Evolutionary conservation across 2,113 vertebrate species (phyloP), one percentile per base, ranked within the genome.

Genomic region (Lepus timidus): DNA sequence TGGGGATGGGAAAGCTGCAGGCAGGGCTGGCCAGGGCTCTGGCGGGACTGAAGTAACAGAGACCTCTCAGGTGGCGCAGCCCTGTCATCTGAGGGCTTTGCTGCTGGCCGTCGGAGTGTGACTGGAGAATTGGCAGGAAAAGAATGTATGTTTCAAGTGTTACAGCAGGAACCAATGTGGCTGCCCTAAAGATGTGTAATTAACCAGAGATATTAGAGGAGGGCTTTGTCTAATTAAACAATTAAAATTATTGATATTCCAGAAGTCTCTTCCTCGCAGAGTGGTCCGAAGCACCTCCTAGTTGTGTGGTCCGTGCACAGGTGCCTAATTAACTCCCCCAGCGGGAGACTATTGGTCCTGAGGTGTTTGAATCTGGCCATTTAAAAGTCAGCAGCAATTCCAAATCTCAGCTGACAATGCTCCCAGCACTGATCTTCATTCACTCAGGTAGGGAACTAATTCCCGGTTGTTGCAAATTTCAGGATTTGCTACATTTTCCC

Each of bases 401-500:
- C 79, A 19, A 93, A 82, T 61, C 68, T 62, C 49, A 74, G 55
- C 58, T 1, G 4, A 20, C 22, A 19, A 0, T 67, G 20, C 33
- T 44, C 76, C n/a, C 74, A 44, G 75, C 62, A 31, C 20, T 1
- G 70, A 52, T 65, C 67, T 90, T 67, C 55, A 58, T 90, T 67
- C 55, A 58, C 0, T 96, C 94, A 97, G 95, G 93, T 90, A 95
- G 90, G 96, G 92, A 97, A 97, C 62, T 98, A 97, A 98, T 97
- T 87, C 93, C 95, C 44, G 75, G 85, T 31, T 94, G 58, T 98
- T 98, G 76, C 92, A 62, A 95, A 96, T 98, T 98, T 93, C 97
- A 99, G 99, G 99, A 99, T 90, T 98, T 99, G 98, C 98, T 99
- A 86, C 98, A 98, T 81, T 98, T 99, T 97, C 97, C 98, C 25